Conservation (phyloP, 2,113 vertebrate species). For the Plecturocebus donacophilus region DNA sequence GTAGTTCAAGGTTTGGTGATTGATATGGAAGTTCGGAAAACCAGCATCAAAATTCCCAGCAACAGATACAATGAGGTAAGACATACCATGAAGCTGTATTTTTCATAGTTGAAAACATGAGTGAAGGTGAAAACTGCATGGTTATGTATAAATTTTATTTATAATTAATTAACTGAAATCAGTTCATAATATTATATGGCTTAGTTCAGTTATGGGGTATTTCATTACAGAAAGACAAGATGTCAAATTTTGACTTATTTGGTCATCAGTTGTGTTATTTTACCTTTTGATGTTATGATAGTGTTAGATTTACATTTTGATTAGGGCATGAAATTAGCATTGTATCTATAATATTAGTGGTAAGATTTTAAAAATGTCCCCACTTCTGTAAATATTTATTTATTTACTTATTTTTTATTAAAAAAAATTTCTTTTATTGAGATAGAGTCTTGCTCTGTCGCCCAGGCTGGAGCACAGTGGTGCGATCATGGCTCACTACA, state of each 20-base stretch:
- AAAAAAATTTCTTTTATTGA: too few species aligned
- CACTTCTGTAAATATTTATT: neutral
- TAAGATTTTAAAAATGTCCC: neutral
- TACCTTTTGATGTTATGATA: neutral
- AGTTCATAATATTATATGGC: constrained; percentile 5
- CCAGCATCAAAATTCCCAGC: constrained; percentile 98
- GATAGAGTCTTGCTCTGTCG: too few species aligned
- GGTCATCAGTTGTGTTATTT: neutral
- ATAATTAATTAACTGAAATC: constrained; percentile 42
- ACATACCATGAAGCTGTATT: neutral
- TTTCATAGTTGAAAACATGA: constrained; percentile 27
- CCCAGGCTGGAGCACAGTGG: too few species aligned
- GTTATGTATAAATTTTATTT: constrained; percentile 46
- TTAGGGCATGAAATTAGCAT: constrained; percentile 47
- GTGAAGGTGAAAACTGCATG: constrained; percentile 10
- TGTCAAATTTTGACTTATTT: constrained; percentile 33
- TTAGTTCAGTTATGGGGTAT: constrained; percentile 5
- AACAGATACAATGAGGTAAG: constrained; percentile 98
- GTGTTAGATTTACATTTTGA: constrained; percentile 46
- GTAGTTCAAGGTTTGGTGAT: constrained; percentile 96
- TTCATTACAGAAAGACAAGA: constrained; percentile 5
- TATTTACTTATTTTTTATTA: neutral
- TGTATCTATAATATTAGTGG: neutral
- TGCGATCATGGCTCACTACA: too few species aligned
- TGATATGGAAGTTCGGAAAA: constrained; percentile 99